These are phyloP conservation scores for Aphidius colemani DNA, from an alignment of 2,888 invertebrate genomes.

Conservation along the genomic window DNA sequence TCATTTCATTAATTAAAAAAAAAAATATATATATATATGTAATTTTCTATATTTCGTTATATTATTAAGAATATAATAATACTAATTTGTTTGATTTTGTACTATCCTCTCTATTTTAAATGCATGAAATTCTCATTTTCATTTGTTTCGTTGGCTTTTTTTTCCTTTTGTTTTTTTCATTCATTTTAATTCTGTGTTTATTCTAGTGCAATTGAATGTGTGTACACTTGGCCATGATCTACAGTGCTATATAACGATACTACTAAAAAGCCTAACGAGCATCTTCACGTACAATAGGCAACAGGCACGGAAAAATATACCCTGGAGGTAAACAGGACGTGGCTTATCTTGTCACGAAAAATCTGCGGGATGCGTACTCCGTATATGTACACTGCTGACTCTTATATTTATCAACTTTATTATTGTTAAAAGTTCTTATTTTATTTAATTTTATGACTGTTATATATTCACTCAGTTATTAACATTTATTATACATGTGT, in stretches of 20 bases:
- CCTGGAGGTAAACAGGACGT: slow-evolving; percentile 58
- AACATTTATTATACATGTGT: no score
- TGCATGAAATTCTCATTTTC: not conserved
- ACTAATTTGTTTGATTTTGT: no score
- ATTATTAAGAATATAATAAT: no score
- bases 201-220: slow-evolving; percentile 31
- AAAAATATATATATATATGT: not conserved
- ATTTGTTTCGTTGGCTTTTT: not conserved
- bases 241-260: slow-evolving; percentile 51
- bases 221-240: slow-evolving; percentile 22
- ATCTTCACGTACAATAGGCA: slow-evolving; percentile 52
- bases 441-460: not conserved
- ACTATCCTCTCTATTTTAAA: no score
- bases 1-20: slow-evolving; percentile 2
- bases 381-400: slow-evolving; percentile 33
- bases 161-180: slow-evolving; percentile 1
- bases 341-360: slow-evolving; percentile 60
- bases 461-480: no score
- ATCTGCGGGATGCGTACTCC: slow-evolving; percentile 47
- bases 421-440: slow-evolving; percentile 12
- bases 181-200: slow-evolving; percentile 1
- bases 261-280: slow-evolving; percentile 60
- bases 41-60: no score
- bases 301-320: slow-evolving; percentile 19
- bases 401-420: slow-evolving; percentile 29